These are phyloP conservation scores for Thamnophis elegans DNA, from an alignment of 2,797 vertebrate genomes.

Conservation along the genomic window DNA sequence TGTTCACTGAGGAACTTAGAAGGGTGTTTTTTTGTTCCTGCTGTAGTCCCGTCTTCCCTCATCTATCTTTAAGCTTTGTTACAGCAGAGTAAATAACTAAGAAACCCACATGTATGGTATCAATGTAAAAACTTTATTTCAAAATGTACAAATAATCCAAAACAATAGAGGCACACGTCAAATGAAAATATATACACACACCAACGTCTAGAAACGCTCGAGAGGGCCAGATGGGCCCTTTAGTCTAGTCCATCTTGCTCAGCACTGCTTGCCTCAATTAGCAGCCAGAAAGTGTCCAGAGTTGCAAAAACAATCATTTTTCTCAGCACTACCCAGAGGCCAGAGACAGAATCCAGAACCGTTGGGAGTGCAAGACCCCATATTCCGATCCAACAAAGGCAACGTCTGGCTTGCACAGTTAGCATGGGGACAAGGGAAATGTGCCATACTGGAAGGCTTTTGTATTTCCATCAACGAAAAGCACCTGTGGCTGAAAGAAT, in stretches of 20 bases:
- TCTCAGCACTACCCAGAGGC: background rate
- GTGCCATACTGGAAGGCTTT: too few relatives aligned
- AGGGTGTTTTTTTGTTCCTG: background rate
- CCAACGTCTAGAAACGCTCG: background rate
- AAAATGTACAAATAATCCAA: slow-evolving; percentile 58
- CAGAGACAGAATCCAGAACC: background rate
- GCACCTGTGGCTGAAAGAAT: background rate
- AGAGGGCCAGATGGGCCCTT: background rate
- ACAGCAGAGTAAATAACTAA: background rate
- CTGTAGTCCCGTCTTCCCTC: background rate
- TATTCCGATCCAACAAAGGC: background rate
- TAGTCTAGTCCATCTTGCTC: background rate
- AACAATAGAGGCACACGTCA: slow-evolving; percentile 25
- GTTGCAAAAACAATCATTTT: background rate
- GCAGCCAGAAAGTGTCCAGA: background rate
- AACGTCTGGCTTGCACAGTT: background rate
- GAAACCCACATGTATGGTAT: background rate
- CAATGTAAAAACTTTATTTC: slow-evolving; percentile 56
- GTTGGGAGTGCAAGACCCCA: background rate
- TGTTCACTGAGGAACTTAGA: background rate
- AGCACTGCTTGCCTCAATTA: background rate
- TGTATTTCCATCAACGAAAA: background rate
- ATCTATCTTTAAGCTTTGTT: background rate
- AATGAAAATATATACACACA: background rate
- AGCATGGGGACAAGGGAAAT: background rate